A percentile compares a stretch with the other conserved stretches of the same genome.
phyloP scores from a whole-genome alignment of 2,888 invertebrate genomes.

The Nephrotoma appendiculata region DNA sequence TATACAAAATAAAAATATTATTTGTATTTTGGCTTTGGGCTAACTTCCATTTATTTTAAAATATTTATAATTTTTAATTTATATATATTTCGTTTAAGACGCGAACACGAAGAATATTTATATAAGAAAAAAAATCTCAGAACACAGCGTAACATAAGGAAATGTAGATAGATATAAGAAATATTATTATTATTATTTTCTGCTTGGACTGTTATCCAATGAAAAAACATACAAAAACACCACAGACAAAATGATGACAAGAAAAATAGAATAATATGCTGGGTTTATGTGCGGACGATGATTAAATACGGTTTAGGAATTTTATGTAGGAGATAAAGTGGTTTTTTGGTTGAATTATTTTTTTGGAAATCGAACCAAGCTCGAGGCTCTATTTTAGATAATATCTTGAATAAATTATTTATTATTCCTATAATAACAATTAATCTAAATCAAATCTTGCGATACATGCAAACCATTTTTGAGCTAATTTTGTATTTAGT shows the following conservation, averaged over 20 bases:
- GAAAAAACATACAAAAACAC: not conserved
- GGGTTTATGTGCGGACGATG: not conserved
- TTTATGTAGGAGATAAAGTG: not conserved
- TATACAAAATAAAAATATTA: not conserved
- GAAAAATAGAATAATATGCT: not conserved
- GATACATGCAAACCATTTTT: not conserved
- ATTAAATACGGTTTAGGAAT: not conserved
- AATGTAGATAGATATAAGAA: not conserved
- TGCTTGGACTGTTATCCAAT: not conserved
- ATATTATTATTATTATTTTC: not conserved
- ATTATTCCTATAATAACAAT: not conserved
- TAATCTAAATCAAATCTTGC: not conserved
- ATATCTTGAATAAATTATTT: not conserved
- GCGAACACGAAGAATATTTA: not conserved
- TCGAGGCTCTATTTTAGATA: not conserved
- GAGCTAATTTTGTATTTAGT: not conserved
- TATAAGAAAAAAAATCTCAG: not conserved
- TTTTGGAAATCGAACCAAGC: not conserved
- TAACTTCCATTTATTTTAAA: not conserved
- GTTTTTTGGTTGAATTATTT: not conserved
- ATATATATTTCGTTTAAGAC: not conserved
- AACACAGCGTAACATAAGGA: not conserved
- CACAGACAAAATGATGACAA: not conserved
- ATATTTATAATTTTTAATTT: not conserved
- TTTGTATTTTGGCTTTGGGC: not conserved